Percentiles rank a stretch among this genome's conserved stretches.
These are phyloP conservation scores for Probosciger aterrimus DNA, from an alignment of 2,113 vertebrate species.

Conservation along the genomic window DNA sequence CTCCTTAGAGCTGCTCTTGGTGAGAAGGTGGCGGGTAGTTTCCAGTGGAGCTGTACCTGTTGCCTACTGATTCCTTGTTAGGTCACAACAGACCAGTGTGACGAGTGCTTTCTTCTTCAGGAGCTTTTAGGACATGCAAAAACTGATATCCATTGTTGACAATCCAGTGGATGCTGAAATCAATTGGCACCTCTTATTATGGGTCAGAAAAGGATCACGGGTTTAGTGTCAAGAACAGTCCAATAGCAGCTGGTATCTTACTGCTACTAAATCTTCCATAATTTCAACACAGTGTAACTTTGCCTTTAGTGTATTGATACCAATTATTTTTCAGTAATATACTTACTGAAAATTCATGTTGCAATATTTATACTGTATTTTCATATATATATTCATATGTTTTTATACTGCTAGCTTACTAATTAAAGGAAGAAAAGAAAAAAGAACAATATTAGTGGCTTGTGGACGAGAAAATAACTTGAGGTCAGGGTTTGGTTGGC, in stretches of 20 bases:
- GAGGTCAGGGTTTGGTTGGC: neutral
- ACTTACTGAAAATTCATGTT: neutral
- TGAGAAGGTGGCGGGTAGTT: neutral
- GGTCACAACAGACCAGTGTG: neutral
- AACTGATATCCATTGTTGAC: neutral
- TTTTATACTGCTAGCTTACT: neutral
- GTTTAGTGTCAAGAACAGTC: neutral
- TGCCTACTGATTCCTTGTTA: neutral
- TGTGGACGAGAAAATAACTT: neutral
- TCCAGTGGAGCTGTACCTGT: neutral
- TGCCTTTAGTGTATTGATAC: neutral
- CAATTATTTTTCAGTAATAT: neutral
- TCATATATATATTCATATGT: neutral
- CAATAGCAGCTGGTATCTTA: neutral
- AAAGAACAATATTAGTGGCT: neutral
- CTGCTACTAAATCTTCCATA: neutral
- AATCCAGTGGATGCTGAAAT: neutral
- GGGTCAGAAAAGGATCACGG: neutral
- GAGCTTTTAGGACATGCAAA: rapidly evolving
- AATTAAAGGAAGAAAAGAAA: neutral
- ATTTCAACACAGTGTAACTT: neutral
- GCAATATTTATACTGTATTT: neutral
- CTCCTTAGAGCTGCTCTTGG: neutral
- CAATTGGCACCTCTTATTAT: neutral
- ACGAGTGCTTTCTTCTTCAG: neutral